These are phyloP conservation scores for Acanthopleura granulata DNA, from an alignment of 2,888 invertebrate species.

Conservation along the genomic window DNA sequence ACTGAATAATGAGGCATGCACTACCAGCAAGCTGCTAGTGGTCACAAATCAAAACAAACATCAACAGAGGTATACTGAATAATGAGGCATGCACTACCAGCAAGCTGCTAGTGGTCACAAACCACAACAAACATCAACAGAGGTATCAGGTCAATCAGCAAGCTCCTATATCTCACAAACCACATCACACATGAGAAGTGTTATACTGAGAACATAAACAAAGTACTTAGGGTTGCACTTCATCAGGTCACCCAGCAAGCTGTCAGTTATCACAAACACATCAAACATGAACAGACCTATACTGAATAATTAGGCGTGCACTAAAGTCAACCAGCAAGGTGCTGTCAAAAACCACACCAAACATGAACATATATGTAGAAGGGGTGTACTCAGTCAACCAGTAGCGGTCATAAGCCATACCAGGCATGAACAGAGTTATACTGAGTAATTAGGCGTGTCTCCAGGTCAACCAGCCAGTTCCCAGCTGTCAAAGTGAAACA, in stretches of 20 bases:
- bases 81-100: not conserved
- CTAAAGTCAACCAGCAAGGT: not conserved
- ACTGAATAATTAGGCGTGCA: too few species aligned
- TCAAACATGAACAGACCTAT: not conserved
- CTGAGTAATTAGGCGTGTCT: too few species aligned
- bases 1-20: not conserved
- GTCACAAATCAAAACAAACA: not conserved
- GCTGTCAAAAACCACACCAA: not conserved
- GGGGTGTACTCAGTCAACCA: not conserved
- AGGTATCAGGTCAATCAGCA: conserved; percentile 1
- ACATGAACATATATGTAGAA: not conserved
- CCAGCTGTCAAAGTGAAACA: not conserved
- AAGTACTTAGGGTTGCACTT: not conserved
- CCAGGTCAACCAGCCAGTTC: not conserved
- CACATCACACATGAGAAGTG: not conserved
- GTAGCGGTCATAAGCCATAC: not conserved
- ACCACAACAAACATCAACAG: not conserved
- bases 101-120: not conserved
- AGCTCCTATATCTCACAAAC: not conserved
- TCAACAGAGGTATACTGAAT: too few species aligned
- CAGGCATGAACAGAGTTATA: not conserved
- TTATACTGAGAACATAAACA: too few species aligned
- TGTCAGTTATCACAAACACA: not conserved
- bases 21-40: not conserved
- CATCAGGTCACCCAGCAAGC: not conserved